These are phyloP conservation scores for Trogon surrucura DNA, from an alignment of 2,113 vertebrate genomes.

Conservation along the genomic window DNA sequence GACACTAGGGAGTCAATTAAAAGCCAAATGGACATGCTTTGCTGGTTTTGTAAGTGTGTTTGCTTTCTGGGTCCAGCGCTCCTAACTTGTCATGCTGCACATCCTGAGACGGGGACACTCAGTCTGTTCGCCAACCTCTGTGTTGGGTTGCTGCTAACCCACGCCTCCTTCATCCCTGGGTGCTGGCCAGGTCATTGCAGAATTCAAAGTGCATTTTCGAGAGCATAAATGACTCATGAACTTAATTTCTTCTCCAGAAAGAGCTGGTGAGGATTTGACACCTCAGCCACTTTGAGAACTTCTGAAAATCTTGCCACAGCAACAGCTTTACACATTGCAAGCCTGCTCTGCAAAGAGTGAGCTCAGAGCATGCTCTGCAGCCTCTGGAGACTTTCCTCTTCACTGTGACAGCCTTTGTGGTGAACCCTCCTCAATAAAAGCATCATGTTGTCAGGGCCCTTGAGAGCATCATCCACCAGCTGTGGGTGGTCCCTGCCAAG, in stretches of 20 bases:
- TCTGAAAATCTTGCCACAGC: neutral
- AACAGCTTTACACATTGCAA: neutral
- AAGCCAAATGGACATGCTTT: neutral
- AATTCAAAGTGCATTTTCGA: neutral
- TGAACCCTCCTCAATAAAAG: neutral
- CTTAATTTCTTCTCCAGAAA: neutral
- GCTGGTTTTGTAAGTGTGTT: neutral
- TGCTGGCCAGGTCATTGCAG: neutral
- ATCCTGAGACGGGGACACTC: neutral
- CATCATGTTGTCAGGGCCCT: neutral
- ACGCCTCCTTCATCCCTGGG: neutral
- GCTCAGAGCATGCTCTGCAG: neutral
- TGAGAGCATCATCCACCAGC: neutral
- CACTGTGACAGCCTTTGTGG: neutral
- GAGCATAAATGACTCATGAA: neutral
- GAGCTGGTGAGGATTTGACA: neutral
- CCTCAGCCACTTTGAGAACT: neutral
- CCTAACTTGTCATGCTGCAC: neutral
- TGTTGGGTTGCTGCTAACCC: neutral
- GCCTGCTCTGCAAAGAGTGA: neutral
- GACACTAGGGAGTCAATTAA: neutral
- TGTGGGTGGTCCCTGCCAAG: neutral
- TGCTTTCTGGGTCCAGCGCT: neutral
- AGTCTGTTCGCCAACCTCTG: neutral
- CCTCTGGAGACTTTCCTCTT: neutral